A percentile compares a stretch with the other conserved stretches of the same genome.
Evolutionary conservation across 2,797 vertebrate genomes (phyloP).

Genomic region (Sebastes jordani): DNA sequence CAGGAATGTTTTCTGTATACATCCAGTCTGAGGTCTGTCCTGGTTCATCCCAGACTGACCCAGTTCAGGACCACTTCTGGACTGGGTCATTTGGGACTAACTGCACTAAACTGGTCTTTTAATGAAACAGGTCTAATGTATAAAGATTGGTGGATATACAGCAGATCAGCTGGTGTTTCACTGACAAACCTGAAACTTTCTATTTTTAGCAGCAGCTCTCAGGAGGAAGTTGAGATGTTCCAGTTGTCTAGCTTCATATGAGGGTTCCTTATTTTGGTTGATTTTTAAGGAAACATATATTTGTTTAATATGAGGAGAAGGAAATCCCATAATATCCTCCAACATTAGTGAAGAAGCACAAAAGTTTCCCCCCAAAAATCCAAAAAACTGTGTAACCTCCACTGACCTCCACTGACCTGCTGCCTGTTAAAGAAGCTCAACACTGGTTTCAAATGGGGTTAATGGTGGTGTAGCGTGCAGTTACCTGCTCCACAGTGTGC

Average conservation of each 20-base stretch:
- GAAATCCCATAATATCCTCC: not conserved
- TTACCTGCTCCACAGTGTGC: conserved; percentile 87
- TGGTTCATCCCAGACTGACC: conserved; percentile 38
- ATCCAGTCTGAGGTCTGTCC: not conserved
- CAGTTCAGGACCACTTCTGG: conserved; percentile 28
- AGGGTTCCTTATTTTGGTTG: not conserved
- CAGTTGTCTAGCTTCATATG: not conserved
- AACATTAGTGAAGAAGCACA: not conserved
- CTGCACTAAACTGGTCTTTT: too few species aligned
- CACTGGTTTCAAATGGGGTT: too few species aligned
- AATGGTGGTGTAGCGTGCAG: not conserved
- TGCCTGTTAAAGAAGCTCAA: not conserved
- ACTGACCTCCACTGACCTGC: not conserved
- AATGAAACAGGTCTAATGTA: too few species aligned
- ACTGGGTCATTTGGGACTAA: not conserved
- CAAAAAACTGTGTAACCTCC: too few species aligned
- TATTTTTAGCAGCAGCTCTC: not conserved
- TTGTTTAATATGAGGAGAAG: not conserved
- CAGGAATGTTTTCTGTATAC: conserved; percentile 41
- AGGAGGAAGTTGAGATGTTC: conserved; percentile 36
- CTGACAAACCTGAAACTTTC: too few species aligned
- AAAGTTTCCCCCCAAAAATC: not conserved
- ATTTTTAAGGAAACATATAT: not conserved
- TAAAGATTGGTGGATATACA: too few species aligned
- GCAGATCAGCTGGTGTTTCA: too few species aligned